These are phyloP conservation scores for Hypomecis atomaria DNA, from an alignment of 2,888 invertebrate genomes.

Conservation along the genomic window DNA sequence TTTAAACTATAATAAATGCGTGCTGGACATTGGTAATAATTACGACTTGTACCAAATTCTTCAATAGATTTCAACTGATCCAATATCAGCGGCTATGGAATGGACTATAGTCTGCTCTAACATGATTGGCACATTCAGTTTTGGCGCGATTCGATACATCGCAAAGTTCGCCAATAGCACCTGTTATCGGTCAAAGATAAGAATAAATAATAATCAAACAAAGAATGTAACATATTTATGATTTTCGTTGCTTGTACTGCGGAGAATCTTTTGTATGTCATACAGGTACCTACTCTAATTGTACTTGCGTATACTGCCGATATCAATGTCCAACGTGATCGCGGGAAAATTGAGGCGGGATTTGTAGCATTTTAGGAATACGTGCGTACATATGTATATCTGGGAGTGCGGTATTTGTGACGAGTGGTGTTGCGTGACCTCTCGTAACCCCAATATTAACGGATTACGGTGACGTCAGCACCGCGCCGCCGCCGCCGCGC, in stretches of 20 bases:
- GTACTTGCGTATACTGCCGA: too few species aligned
- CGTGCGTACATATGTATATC: neutral
- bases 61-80: too few species aligned
- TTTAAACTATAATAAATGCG: too few species aligned
- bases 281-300: too few species aligned
- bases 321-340: too few species aligned
- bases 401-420: slow-evolving; percentile 2
- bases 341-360: neutral
- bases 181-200: slow-evolving; percentile 17
- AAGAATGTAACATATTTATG: neutral
- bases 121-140: neutral
- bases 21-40: too few species aligned
- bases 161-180: neutral
- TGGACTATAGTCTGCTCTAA: neutral
- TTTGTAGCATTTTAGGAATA: neutral
- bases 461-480: slow-evolving; percentile 23
- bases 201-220: neutral
- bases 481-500: slow-evolving; percentile 16
- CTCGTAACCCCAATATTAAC: slow-evolving; percentile 26
- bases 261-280: neutral
- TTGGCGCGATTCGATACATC: neutral
- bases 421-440: slow-evolving; percentile 19
- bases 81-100: neutral
- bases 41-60: too few species aligned
- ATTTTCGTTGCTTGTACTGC: neutral